Conservation (phyloP, 2,113 vertebrate genomes). For the Hypocryptadius cinnamomeus region DNA sequence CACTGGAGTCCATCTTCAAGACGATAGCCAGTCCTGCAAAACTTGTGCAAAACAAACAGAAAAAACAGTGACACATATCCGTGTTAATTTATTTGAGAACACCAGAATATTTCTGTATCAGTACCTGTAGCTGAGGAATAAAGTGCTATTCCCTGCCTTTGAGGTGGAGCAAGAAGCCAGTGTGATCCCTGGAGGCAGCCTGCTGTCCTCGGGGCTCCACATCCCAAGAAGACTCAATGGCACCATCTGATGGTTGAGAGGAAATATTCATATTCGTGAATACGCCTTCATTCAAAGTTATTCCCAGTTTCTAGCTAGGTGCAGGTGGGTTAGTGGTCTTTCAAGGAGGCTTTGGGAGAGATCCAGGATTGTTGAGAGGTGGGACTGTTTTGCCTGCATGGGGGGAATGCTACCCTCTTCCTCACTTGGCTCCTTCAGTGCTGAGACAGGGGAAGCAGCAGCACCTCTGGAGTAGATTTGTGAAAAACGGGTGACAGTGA, state of each 20-base stretch:
- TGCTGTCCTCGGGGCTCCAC: background rate
- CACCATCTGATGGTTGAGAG: conserved; percentile 44
- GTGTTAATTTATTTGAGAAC: background rate
- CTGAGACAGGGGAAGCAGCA: background rate
- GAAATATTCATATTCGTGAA: background rate
- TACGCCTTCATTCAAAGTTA: background rate
- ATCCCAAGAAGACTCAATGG: conserved; percentile 13
- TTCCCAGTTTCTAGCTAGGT: background rate
- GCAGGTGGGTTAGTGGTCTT: background rate
- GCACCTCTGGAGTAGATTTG: background rate
- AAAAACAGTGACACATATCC: background rate
- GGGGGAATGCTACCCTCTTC: background rate
- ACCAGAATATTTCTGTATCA: background rate
- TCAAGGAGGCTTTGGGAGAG: background rate
- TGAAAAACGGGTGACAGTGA: background rate
- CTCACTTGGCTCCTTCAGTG: background rate
- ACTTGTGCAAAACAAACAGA: background rate
- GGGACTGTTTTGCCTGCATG: background rate
- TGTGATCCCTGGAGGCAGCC: background rate
- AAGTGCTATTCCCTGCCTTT: background rate
- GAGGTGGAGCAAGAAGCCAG: background rate
- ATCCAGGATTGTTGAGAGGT: background rate
- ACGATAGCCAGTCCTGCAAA: background rate
- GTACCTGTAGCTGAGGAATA: background rate
- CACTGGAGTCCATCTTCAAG: background rate